A percentile compares a stretch with the other conserved stretches of the same genome.
These are phyloP conservation scores for Gallinago nigripennis DNA, from an alignment of 2,797 vertebrate genomes.

Conservation along the genomic window DNA sequence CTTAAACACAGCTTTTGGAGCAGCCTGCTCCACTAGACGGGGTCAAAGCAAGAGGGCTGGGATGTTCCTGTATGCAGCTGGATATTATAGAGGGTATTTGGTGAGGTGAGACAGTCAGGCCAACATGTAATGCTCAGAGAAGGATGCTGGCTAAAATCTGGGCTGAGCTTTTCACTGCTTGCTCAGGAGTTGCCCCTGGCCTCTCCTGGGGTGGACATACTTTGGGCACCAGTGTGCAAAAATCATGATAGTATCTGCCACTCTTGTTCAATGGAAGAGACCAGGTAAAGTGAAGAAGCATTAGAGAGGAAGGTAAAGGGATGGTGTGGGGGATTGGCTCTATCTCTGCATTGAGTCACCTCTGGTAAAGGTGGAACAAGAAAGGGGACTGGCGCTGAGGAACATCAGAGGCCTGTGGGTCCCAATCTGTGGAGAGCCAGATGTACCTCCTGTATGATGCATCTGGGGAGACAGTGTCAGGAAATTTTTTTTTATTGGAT, in stretches of 20 bases:
- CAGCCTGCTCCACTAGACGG: not conserved
- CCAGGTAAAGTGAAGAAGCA: not conserved
- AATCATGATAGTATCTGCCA: not conserved
- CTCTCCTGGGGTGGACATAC: not conserved
- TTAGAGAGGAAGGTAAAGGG: not conserved
- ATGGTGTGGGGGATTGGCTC: not conserved
- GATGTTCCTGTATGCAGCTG: not conserved
- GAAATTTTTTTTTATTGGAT: constrained; percentile 27
- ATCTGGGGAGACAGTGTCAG: not conserved
- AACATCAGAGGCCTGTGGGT: not conserved
- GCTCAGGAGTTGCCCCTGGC: not conserved
- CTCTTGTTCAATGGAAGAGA: not conserved
- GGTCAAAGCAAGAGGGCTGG: not conserved
- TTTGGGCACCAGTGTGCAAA: not conserved
- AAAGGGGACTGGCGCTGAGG: not conserved
- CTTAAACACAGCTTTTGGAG: not conserved
- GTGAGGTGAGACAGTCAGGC: not conserved
- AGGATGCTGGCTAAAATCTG: not conserved
- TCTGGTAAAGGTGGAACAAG: not conserved
- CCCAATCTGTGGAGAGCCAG: not conserved
- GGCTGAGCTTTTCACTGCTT: not conserved
- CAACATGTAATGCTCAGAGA: not conserved
- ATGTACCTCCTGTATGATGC: not conserved
- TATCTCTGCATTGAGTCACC: not conserved
- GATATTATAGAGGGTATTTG: not conserved